A percentile compares a stretch with the other conserved stretches of the same genome.
phyloP scores from a whole-genome alignment of 2,797 vertebrate genomes.

The Sebastes trivittatus region DNA sequence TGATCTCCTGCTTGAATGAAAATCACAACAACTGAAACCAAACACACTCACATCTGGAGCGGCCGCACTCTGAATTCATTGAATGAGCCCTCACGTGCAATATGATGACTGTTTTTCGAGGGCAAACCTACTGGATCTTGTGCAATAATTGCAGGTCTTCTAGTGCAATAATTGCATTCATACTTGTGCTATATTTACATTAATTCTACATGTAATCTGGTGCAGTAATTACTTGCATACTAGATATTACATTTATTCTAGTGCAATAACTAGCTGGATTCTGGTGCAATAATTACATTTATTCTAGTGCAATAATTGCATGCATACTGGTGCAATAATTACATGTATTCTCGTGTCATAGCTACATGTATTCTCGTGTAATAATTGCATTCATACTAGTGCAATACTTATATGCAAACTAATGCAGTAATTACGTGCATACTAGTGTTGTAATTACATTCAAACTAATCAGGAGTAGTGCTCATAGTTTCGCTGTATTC shows the following conservation, averaged over 20 bases:
- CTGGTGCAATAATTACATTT: no score
- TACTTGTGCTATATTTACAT: no score
- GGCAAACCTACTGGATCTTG: background rate
- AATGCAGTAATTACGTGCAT: background rate
- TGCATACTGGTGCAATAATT: no score
- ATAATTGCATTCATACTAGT: background rate
- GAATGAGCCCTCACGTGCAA: background rate
- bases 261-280: no score
- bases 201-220: no score
- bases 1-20: background rate
- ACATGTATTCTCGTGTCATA: no score
- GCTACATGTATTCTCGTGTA: background rate
- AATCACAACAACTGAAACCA: constrained; percentile 20
- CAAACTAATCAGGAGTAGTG: background rate
- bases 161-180: background rate
- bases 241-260: no score
- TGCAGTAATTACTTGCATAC: no score
- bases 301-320: no score
- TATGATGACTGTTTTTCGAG: background rate
- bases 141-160: background rate
- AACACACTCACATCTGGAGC: background rate
- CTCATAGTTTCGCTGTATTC: background rate
- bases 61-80: background rate
- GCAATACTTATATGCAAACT: background rate
- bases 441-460: background rate